phyloP scores from a whole-genome alignment of 2,888 invertebrate genomes.

The Cotesia congregata region DNA sequence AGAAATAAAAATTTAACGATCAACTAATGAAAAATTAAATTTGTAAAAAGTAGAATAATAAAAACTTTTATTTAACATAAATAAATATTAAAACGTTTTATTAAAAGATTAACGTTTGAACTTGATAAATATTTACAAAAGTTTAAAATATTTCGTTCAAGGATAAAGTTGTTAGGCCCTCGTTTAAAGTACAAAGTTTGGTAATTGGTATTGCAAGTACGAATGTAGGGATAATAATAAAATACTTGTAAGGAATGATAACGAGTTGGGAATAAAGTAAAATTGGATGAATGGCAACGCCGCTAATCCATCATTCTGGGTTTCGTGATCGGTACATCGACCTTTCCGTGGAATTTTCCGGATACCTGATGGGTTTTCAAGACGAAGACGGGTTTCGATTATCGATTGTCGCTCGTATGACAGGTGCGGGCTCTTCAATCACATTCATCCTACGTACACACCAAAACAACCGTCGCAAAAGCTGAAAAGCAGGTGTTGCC shows the following conservation, averaged over 20 bases:
- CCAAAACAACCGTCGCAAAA: not conserved
- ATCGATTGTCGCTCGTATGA: constrained; percentile 41
- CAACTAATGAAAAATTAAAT: no score
- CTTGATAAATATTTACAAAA: no score
- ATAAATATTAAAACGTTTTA: no score
- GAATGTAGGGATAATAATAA: constrained; percentile 26
- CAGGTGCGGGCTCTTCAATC: constrained; percentile 34
- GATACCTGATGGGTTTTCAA: constrained; percentile 30
- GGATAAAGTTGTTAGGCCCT: no score
- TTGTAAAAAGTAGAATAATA: no score
- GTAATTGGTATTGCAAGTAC: not conserved
- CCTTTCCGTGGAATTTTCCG: constrained; percentile 45
- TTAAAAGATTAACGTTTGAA: no score
- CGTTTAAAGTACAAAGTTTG: not conserved
- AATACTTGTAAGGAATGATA: constrained; percentile 42
- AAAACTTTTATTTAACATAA: no score
- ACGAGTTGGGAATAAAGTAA: constrained; percentile 35
- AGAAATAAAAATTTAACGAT: no score
- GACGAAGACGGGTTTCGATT: constrained; percentile 34
- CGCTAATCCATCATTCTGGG: constrained; percentile 39
- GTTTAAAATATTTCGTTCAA: no score
- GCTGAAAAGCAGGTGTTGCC: constrained; percentile 30
- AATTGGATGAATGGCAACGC: constrained; percentile 36
- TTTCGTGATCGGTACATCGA: constrained; percentile 44
- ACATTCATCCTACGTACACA: constrained; percentile 24